phyloP scores from a whole-genome alignment of 64 coral and sea anemone genomes.

The Acropora tenuis region DNA sequence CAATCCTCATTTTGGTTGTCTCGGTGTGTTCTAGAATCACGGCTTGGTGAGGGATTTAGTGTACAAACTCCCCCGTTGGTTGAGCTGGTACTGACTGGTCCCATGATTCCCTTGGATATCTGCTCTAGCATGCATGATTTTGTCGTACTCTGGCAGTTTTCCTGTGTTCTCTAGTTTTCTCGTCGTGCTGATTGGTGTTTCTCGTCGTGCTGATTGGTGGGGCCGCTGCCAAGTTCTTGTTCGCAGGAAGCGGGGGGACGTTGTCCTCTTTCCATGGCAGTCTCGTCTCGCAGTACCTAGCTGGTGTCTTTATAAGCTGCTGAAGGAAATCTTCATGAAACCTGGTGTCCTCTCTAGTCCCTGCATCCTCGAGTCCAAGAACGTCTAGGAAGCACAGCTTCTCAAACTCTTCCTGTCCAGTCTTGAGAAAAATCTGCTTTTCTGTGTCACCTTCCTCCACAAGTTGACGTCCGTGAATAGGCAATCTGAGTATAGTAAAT shows the following conservation, averaged over 20 bases:
- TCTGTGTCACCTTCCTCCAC: constrained; percentile 17
- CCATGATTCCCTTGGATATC: not conserved
- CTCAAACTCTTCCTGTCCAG: constrained; percentile 60
- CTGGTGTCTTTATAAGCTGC: not conserved
- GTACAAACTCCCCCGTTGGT: constrained; percentile 17
- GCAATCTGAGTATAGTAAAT: constrained; percentile 58
- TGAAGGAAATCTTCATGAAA: not conserved
- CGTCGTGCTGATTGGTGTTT: too few species aligned
- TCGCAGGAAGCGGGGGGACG: not conserved
- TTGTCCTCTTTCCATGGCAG: constrained; percentile 24
- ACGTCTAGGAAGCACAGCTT: constrained; percentile 72
- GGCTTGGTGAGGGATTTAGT: constrained; percentile 44
- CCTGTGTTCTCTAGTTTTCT: too few species aligned
- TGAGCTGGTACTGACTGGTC: not conserved
- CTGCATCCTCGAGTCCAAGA: not conserved
- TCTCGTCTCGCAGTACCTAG: not conserved
- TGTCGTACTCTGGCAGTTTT: not conserved
- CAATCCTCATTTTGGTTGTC: constrained; percentile 13
- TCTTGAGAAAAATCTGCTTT: constrained; percentile 65
- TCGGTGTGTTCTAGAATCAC: constrained; percentile 23
- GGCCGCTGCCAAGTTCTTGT: too few species aligned
- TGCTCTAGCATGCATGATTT: not conserved
- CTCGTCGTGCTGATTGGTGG: too few species aligned
- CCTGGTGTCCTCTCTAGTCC: not conserved
- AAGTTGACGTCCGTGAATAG: constrained; percentile 20